Conservation (phyloP, 64 coral and sea anemone species). For the Acropora yongei region DNA sequence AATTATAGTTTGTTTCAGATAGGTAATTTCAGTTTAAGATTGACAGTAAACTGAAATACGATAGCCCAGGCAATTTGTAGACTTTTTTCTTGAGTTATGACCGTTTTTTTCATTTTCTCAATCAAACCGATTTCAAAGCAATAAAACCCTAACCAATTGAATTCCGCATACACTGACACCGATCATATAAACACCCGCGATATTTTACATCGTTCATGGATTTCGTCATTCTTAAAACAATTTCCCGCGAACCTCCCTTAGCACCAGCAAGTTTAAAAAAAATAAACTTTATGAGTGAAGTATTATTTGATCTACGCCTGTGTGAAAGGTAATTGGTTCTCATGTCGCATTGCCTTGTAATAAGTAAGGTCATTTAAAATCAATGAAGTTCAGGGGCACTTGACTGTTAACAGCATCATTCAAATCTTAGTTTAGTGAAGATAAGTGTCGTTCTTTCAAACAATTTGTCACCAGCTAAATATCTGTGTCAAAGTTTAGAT, state of each 20-base stretch:
- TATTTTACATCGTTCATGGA: conserved; percentile 41
- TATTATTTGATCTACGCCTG: neutral
- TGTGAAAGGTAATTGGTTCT: neutral
- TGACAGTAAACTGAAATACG: neutral
- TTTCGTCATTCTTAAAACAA: conserved; percentile 25
- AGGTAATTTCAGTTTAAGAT: too few relatives aligned
- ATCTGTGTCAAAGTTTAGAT: conserved; percentile 33
- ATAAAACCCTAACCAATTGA: neutral
- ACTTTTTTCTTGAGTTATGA: neutral
- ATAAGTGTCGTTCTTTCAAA: neutral
- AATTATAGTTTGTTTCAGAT: too few relatives aligned
- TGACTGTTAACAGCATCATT: neutral
- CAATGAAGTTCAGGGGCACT: neutral
- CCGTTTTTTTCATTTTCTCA: neutral
- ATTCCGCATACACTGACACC: conserved; percentile 9
- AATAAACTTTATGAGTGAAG: conserved; percentile 4
- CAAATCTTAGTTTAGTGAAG: neutral
- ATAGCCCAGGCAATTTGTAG: neutral
- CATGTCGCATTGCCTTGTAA: neutral
- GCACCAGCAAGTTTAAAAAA: conserved; percentile 36
- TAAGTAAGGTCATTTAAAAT: neutral
- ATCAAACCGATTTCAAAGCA: conserved; percentile 9
- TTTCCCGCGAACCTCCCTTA: neutral
- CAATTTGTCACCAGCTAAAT: conserved; percentile 29
- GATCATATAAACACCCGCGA: conserved; percentile 1